Conservation (phyloP, 2,113 vertebrate genomes). For the Tiliqua scincoides region DNA sequence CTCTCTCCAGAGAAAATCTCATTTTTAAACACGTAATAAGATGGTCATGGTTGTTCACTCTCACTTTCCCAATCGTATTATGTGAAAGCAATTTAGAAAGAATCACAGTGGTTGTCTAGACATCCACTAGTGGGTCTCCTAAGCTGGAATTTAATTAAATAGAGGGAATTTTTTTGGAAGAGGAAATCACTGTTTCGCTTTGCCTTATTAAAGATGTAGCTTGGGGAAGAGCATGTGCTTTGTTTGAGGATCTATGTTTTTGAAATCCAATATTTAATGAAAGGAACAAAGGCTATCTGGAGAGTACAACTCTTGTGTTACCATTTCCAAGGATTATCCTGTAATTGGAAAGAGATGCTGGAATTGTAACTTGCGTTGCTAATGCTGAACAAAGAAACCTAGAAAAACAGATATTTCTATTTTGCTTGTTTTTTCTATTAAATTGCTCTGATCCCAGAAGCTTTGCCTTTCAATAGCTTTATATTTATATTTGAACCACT, state of each 20-base stretch:
- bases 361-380: neutral
- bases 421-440: neutral
- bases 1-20: neutral
- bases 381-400: neutral
- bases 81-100: constrained; percentile 20
- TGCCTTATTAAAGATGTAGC: constrained; percentile 17
- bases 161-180: constrained; percentile 5
- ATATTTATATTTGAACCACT: neutral
- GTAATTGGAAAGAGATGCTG: neutral
- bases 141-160: constrained; percentile 34
- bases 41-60: neutral
- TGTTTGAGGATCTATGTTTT: constrained; percentile 8
- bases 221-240: neutral
- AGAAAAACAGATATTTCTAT: neutral
- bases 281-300: neutral
- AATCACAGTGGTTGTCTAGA: constrained; percentile 18
- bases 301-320: neutral
- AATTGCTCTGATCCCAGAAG: neutral
- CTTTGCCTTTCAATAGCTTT: neutral
- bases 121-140: constrained; percentile 8
- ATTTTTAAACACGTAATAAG: constrained; percentile 13
- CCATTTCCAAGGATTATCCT: constrained; percentile 11
- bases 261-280: neutral
- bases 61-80: neutral
- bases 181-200: constrained; percentile 16